Conservation (phyloP, 2,888 invertebrate genomes). For the Plebejus melissa region DNA sequence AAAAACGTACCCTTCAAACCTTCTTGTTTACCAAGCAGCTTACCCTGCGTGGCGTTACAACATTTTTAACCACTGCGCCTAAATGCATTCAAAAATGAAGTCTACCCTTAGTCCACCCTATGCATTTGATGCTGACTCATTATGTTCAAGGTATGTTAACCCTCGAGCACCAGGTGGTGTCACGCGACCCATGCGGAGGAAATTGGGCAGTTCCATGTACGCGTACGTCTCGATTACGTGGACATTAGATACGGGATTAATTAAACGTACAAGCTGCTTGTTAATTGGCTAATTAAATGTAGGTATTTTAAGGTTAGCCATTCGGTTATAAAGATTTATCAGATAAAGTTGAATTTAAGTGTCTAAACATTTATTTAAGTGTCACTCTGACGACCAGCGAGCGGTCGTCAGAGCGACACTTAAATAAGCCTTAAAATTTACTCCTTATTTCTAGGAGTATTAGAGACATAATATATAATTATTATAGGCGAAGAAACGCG, state of each 20-base stretch:
- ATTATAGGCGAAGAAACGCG: no score
- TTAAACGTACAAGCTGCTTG: background rate
- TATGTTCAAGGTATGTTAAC: background rate
- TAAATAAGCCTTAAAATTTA: no score
- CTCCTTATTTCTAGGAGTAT: no score
- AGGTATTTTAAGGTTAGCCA: background rate
- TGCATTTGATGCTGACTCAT: slow-evolving; percentile 7
- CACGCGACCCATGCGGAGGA: background rate
- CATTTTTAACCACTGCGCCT: background rate
- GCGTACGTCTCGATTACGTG: slow-evolving; percentile 9
- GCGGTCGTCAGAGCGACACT: no score
- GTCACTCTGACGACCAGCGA: no score
- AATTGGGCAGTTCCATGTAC: slow-evolving; percentile 12
- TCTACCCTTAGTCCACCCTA: background rate
- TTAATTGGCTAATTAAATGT: background rate
- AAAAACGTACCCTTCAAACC: no score
- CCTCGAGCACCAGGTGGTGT: background rate
- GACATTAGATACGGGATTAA: slow-evolving; percentile 1
- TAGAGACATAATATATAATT: no score
- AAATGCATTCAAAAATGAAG: background rate
- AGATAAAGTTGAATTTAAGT: background rate
- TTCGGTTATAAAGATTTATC: background rate
- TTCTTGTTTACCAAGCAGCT: no score
- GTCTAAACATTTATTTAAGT: background rate
- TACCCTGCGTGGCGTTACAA: background rate